Evolutionary conservation across 2,888 invertebrate species (phyloP).

Genomic region (Bombylius discolor): DNA sequence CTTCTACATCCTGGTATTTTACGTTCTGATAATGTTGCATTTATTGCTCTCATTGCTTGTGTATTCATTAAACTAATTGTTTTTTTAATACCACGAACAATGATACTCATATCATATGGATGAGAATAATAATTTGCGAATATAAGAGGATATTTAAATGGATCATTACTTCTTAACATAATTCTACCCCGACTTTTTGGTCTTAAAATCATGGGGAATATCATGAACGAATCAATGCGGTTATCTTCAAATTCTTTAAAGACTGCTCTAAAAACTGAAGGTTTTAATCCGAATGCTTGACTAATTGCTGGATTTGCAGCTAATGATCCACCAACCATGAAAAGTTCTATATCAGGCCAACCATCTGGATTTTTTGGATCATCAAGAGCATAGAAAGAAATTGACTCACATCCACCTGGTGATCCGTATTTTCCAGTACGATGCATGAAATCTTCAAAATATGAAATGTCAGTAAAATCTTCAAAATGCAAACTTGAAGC

Average conservation of each 20-base stretch:
- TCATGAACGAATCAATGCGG: slow-evolving; percentile 35
- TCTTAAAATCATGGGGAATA: slow-evolving; percentile 45
- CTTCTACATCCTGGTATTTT: slow-evolving; percentile 42
- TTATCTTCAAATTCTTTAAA: slow-evolving; percentile 22
- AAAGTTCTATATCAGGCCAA: slow-evolving; percentile 51
- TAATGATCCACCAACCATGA: slow-evolving; percentile 41
- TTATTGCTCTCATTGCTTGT: slow-evolving; percentile 37
- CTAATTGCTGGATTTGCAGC: slow-evolving; percentile 22
- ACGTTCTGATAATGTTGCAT: slow-evolving; percentile 37
- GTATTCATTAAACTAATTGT: slow-evolving; percentile 37
- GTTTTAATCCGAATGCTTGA: slow-evolving; percentile 30
- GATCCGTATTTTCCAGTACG: slow-evolving; percentile 31
- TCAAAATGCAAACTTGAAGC: slow-evolving; percentile 29
- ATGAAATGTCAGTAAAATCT: slow-evolving; percentile 16
- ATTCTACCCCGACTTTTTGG: slow-evolving; percentile 50
- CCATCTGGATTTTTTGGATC: slow-evolving; percentile 32
- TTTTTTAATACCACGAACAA: slow-evolving; percentile 42
- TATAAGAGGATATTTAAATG: slow-evolving; percentile 45
- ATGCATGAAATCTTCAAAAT: slow-evolving; percentile 8
- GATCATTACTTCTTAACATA: slow-evolving; percentile 44
- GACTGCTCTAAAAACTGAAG: slow-evolving; percentile 28
- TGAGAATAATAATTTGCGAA: slow-evolving; percentile 50
- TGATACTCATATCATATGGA: slow-evolving; percentile 43
- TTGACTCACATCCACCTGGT: slow-evolving; percentile 43
- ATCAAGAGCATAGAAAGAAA: slow-evolving; percentile 44